These are phyloP conservation scores for Polypterus bichir DNA, from an alignment of 2,113 vertebrate genomes.

Conservation along the genomic window DNA sequence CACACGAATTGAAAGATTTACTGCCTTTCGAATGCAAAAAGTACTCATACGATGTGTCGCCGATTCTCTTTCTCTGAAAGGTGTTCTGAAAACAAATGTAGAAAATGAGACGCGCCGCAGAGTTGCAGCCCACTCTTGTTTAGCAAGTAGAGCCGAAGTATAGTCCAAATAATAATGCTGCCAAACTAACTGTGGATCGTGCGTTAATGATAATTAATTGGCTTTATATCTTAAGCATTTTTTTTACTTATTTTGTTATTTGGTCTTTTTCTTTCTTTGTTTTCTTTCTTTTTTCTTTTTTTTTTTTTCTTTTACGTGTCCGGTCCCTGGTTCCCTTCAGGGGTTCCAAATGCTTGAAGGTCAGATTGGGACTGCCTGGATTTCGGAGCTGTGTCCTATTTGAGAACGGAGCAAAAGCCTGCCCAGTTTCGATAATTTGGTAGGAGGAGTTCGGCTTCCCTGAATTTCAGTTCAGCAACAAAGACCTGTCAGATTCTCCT, in stretches of 20 bases:
- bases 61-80: slow-evolving; percentile 27
- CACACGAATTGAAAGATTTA: slow-evolving; percentile 28
- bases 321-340: slow-evolving; percentile 59
- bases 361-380: slow-evolving; percentile 86
- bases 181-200: slow-evolving; percentile 23
- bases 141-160: slow-evolving; percentile 31
- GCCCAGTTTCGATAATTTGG: slow-evolving; percentile 97
- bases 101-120: slow-evolving; percentile 23
- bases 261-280: too few relatives aligned
- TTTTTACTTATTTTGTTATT: not conserved
- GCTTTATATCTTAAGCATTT: slow-evolving; percentile 27
- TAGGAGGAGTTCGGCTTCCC: slow-evolving; percentile 86
- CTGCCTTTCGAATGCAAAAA: slow-evolving; percentile 27
- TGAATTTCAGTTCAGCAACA: slow-evolving; percentile 91
- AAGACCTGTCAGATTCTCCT: slow-evolving; percentile 91
- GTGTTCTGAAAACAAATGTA: slow-evolving; percentile 39
- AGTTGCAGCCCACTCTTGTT: slow-evolving; percentile 25
- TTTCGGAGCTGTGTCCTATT: slow-evolving; percentile 84
- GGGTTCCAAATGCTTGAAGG: slow-evolving; percentile 78
- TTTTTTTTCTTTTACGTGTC: slow-evolving; percentile 27
- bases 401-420: slow-evolving; percentile 89
- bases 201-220: slow-evolving; percentile 6
- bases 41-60: slow-evolving; percentile 10
- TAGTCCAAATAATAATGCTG: slow-evolving; percentile 54
- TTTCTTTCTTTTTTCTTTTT: too few relatives aligned